Evolutionary conservation across 92 coral and sea anemone genomes (phyloP).

Genomic region (Siderastrea radians): DNA sequence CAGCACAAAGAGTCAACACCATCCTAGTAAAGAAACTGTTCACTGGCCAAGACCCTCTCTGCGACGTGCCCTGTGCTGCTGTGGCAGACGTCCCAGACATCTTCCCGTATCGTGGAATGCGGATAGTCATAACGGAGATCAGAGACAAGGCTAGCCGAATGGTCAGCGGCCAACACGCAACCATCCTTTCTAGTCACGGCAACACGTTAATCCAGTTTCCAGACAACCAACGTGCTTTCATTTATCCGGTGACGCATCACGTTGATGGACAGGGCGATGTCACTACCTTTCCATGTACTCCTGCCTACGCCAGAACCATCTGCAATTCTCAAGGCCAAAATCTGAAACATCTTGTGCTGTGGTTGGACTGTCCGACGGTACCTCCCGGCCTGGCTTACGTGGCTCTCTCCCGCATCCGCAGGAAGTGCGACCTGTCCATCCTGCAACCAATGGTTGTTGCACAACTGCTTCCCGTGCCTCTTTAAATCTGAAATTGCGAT

Average conservation of each 20-base stretch:
- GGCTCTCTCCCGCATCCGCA: neutral
- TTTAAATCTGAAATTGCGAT: too few species aligned
- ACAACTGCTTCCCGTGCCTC: neutral
- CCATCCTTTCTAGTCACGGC: neutral
- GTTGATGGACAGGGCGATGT: neutral
- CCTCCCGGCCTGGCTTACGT: too few species aligned
- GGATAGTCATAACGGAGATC: conserved; percentile 33
- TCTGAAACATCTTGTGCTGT: neutral
- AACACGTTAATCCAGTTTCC: neutral
- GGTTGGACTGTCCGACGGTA: neutral
- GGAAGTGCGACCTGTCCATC: neutral
- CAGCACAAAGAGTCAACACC: neutral
- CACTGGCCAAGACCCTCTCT: neutral
- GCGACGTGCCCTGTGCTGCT: neutral
- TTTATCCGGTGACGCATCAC: conserved; percentile 30
- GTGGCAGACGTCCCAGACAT: neutral
- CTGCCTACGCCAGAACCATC: neutral
- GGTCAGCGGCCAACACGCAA: conserved; percentile 56
- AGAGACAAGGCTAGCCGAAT: conserved; percentile 26
- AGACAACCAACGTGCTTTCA: neutral
- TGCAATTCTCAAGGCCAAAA: neutral
- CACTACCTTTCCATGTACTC: neutral
- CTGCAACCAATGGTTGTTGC: neutral
- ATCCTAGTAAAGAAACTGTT: neutral
- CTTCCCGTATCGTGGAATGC: conserved; percentile 1